Base-by-base conservation (phyloP, 2,797 vertebrate genomes). In the Acanthopagrus latus region DNA sequence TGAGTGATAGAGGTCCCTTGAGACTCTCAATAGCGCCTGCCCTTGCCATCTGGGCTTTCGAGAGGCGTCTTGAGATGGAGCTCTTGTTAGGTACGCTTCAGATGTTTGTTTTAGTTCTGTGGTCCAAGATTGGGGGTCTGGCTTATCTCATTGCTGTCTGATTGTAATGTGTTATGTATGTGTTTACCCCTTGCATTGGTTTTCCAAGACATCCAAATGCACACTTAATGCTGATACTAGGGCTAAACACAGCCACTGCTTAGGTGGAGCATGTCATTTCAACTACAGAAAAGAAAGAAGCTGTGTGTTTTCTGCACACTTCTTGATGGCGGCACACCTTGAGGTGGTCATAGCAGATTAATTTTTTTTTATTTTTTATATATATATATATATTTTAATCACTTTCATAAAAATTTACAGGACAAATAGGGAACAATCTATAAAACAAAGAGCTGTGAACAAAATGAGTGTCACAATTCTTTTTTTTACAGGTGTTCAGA, bases 341-440 rank as follows among this genome's bases (percentile, higher is more conserved):
- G 6, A 21, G 7, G 16, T 69, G 59, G 16, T 5, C 21, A 20
- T 7, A 17, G 16, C 56, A 67, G 18, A 72, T 0, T 0, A 72
- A 72, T 47, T 60, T 11, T 25, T 67, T 47, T 41, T 2, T 64
- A 43, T n/a, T n/a, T n/a, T n/a, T n/a, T n/a, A n/a, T n/a, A n/a
- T n/a, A n/a, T n/a, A n/a, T n/a, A n/a, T n/a, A n/a, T n/a, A 50
- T 43, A 64, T 5, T 59, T 33, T 72, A 47, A 66, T 72, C 20
- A 65, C 16, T 64, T 18, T 27, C 23, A 7, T 13, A 62, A 3
- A 17, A 2, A 14, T 55, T 71, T 14, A 47, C 14, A 17, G 41
- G 18, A 54, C 17, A 47, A 57, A 41, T 18, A 67, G 23, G n/a
- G 33, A n/a, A 27, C n/a, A 47, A 21, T 33, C 0, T 48, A 46